Conservation (phyloP, 30 jellyfish, hydroid and myxozoan genomes). For the Mastigias papua region DNA sequence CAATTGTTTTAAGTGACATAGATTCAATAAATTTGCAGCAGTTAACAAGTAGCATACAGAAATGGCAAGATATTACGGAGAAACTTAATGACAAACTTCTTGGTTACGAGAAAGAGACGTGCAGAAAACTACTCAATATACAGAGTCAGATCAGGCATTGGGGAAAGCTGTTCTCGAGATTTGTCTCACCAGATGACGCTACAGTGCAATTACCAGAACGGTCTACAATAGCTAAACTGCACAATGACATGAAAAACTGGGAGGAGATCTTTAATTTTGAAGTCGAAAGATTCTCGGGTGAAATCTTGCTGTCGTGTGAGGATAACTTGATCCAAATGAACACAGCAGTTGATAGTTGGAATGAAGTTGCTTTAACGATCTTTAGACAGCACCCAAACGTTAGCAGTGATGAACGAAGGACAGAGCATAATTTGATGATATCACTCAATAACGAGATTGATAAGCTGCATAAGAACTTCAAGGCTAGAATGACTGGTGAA, state of each 20-base stretch:
- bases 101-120: slow-evolving; percentile 65
- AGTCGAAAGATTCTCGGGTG: slow-evolving; percentile 95
- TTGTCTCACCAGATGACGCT: slow-evolving; percentile 89
- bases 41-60: slow-evolving; percentile 61
- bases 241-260: slow-evolving; percentile 85
- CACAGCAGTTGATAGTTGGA: slow-evolving; percentile 78
- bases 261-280: slow-evolving; percentile 83
- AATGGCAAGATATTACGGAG: slow-evolving; percentile 86
- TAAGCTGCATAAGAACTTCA: slow-evolving; percentile 71
- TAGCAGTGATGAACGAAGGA: slow-evolving; percentile 14
- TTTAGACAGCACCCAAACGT: slow-evolving; percentile 73
- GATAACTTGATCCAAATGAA: slow-evolving; percentile 85
- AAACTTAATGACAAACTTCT: slow-evolving; percentile 48
- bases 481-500: slow-evolving; percentile 95
- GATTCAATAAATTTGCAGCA: slow-evolving; percentile 80
- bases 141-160: slow-evolving; percentile 56
- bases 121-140: slow-evolving; percentile 46
- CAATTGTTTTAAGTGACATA: slow-evolving; percentile 65
- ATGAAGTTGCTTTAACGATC: slow-evolving; percentile 68
- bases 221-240: slow-evolving; percentile 34
- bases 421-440: slow-evolving; percentile 84
- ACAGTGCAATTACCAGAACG: slow-evolving; percentile 81
- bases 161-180: slow-evolving; percentile 74
- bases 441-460: slow-evolving; percentile 75
- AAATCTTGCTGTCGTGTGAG: slow-evolving; percentile 82